Conservation (phyloP, 2,797 vertebrate species). For the Hydrolagus colliei region DNA sequence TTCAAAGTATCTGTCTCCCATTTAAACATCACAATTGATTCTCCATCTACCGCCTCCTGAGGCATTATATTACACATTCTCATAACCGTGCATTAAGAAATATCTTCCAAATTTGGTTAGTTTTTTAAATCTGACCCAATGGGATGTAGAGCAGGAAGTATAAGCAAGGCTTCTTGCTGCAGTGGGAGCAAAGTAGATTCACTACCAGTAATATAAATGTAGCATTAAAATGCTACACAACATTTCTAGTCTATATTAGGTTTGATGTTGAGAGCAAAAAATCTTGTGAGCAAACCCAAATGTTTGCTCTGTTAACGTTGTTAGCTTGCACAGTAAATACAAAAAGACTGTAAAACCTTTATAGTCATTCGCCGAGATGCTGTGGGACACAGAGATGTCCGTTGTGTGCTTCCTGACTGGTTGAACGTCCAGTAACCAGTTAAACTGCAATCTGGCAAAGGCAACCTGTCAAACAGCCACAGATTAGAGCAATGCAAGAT, state of each 20-base stretch:
- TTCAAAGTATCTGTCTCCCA: not conserved
- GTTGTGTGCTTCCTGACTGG: conserved; percentile 56
- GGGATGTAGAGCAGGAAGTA: no score
- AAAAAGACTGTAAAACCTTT: conserved; percentile 64
- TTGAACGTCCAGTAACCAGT: conserved; percentile 79
- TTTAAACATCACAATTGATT: not conserved
- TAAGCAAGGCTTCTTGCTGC: no score
- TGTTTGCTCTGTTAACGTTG: not conserved
- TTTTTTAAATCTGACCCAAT: no score
- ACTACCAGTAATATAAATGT: no score
- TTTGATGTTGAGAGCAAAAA: not conserved
- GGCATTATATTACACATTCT: no score
- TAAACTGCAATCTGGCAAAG: conserved; percentile 75
- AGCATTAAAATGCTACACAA: not conserved
- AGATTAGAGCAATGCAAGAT: not conserved
- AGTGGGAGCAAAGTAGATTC: no score
- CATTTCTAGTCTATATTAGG: not conserved
- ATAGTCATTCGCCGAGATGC: conserved; percentile 69
- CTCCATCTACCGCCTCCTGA: not conserved
- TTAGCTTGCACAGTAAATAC: conserved; percentile 33
- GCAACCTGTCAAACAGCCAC: conserved; percentile 61
- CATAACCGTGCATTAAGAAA: no score
- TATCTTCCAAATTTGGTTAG: no score
- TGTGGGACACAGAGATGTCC: conserved; percentile 77
- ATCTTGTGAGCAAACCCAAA: not conserved